These are phyloP conservation scores for Metridium senile DNA, from an alignment of 92 coral and sea anemone genomes.

Conservation along the genomic window DNA sequence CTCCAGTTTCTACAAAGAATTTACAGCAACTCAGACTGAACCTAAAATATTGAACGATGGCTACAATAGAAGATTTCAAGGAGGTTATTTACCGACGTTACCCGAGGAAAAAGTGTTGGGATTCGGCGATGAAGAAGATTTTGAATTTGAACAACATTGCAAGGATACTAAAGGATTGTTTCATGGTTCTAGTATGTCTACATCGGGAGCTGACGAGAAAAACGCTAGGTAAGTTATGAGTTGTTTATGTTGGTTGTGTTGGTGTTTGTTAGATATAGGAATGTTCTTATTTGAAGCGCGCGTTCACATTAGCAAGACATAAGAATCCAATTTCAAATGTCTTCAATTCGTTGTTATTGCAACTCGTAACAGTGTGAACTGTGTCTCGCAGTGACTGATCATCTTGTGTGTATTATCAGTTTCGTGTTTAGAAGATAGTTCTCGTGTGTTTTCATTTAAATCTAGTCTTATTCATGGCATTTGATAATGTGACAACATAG, in stretches of 20 bases:
- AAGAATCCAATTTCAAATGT: constrained; percentile 14
- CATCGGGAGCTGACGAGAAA: constrained; percentile 69
- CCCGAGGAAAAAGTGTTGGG: constrained; percentile 96
- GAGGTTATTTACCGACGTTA: constrained; percentile 82
- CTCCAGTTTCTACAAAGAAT: constrained; percentile 74
- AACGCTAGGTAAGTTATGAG: constrained; percentile 68
- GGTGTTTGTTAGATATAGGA: not conserved
- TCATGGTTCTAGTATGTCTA: constrained; percentile 47
- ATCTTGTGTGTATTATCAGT: constrained; percentile 9
- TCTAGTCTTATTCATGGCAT: not conserved
- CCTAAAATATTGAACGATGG: constrained; percentile 51
- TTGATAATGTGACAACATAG: constrained; percentile 22
- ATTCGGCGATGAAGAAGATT: constrained; percentile 84
- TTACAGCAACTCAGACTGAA: constrained; percentile 54
- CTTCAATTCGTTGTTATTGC: constrained; percentile 63
- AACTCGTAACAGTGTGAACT: constrained; percentile 35
- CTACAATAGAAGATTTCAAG: constrained; percentile 64
- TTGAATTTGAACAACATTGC: constrained; percentile 74
- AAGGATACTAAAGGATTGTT: constrained; percentile 60
- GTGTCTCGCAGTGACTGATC: constrained; percentile 9
- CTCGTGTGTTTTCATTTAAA: constrained; percentile 6
- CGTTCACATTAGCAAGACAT: not conserved
- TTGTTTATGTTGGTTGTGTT: not conserved
- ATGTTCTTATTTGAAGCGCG: constrained; percentile 9
- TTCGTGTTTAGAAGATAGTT: constrained; percentile 2